These are phyloP conservation scores for Cheilosia vulpina DNA, from an alignment of 2,888 invertebrate species.

Conservation along the genomic window DNA sequence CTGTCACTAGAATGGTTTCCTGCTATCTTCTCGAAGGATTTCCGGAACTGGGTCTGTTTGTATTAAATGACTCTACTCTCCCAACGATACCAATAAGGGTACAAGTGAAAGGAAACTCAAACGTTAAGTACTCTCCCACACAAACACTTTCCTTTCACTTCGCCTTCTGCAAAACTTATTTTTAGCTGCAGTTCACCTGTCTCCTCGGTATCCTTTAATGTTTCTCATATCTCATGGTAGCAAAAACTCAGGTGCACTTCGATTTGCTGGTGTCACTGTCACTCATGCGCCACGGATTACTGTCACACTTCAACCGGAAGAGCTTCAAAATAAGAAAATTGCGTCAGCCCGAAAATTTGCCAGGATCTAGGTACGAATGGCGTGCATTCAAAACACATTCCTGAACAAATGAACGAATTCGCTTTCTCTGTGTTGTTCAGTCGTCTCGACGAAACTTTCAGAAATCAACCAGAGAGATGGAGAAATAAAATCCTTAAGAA, in stretches of 20 bases:
- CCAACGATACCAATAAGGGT: too few species aligned
- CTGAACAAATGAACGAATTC: conserved; percentile 1
- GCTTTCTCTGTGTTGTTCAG: not conserved
- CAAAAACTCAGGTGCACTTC: not conserved
- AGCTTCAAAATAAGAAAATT: conserved; percentile 41
- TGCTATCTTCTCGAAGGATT: too few species aligned
- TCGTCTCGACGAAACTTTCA: conserved; percentile 44
- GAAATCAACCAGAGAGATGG: conserved; percentile 36
- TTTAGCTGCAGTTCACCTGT: too few species aligned
- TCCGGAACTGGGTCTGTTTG: too few species aligned
- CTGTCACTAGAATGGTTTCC: too few species aligned
- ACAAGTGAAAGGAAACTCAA: too few species aligned
- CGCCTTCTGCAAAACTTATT: too few species aligned
- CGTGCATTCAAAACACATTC: conserved; percentile 28
- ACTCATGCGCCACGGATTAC: conserved; percentile 45
- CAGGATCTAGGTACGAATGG: conserved; percentile 31
- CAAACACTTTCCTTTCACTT: too few species aligned
- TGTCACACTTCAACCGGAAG: conserved; percentile 59
- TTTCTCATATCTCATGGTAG: too few species aligned
- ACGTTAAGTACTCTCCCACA: too few species aligned
- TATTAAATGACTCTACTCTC: too few species aligned
- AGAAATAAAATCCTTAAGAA: conserved; percentile 56
- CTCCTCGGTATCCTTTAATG: too few species aligned
- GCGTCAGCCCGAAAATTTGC: conserved; percentile 41
- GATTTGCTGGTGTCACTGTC: conserved; percentile 32